Percentiles rank a stretch among this genome's conserved stretches.
These are phyloP conservation scores for Acrossocheilus wenchowensis DNA, from an alignment of 2,797 vertebrate genomes.

Conservation along the genomic window DNA sequence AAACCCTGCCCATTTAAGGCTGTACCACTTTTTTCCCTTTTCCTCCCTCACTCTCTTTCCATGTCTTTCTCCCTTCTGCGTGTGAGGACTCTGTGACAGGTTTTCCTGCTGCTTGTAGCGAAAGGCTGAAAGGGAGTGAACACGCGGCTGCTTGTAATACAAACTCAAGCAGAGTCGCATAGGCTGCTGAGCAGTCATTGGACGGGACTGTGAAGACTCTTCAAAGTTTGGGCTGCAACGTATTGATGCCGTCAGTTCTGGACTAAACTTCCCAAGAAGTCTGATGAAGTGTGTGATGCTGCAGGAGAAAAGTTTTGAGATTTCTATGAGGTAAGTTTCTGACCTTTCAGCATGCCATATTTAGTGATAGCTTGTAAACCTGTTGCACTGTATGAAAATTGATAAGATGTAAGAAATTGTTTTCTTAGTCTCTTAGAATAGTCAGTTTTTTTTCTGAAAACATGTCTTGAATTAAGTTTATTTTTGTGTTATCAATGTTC, in stretches of 20 bases:
- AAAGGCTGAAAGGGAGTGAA: slow-evolving; percentile 52
- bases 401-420: background rate
- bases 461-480: background rate
- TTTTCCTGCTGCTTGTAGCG: slow-evolving; percentile 58
- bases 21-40: slow-evolving; percentile 70
- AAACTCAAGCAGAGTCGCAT: slow-evolving; percentile 13
- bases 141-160: slow-evolving; percentile 64
- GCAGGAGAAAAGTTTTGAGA: background rate
- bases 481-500: background rate
- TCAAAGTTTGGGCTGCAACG: slow-evolving; percentile 17
- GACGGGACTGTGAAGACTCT: slow-evolving; percentile 20
- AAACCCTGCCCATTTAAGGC: slow-evolving; percentile 80
- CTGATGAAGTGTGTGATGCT: slow-evolving; percentile 13
- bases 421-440: too few species aligned
- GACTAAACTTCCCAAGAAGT: slow-evolving; percentile 24
- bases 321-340: slow-evolving; percentile 33
- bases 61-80: slow-evolving; percentile 23
- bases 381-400: background rate
- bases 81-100: slow-evolving; percentile 54
- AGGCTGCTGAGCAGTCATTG: slow-evolving; percentile 46
- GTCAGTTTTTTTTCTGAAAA: background rate
- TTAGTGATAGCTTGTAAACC: background rate
- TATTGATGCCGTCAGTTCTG: slow-evolving; percentile 16
- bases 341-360: background rate
- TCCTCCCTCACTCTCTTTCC: slow-evolving; percentile 27